Evolutionary conservation across 2,888 invertebrate genomes (phyloP).

Genomic region (Ormyrus pomaceus): DNA sequence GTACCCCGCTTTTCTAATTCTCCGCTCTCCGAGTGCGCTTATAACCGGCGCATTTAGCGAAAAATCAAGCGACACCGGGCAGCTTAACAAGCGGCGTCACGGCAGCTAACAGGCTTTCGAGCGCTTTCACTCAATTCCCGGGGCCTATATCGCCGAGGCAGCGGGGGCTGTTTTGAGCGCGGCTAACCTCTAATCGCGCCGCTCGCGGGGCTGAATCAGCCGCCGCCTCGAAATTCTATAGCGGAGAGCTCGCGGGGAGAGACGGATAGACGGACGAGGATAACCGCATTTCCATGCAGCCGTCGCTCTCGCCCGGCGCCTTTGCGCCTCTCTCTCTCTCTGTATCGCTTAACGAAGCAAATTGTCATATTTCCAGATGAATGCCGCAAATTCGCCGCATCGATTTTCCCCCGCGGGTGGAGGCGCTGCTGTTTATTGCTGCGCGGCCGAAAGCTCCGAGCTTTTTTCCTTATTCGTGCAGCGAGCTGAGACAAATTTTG

Average conservation of each 20-base stretch:
- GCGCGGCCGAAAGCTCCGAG: too few species aligned
- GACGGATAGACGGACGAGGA: neutral
- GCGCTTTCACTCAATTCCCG: neutral
- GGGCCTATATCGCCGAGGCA: neutral
- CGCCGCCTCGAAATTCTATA: slow-evolving; percentile 27
- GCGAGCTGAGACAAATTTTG: too few species aligned
- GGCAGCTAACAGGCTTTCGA: neutral
- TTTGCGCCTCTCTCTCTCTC: neutral
- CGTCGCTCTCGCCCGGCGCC: neutral
- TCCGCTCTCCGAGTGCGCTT: too few species aligned
- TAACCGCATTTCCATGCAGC: slow-evolving; percentile 41
- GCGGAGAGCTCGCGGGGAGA: neutral
- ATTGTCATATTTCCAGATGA: slow-evolving; percentile 43
- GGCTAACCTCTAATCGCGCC: slow-evolving; percentile 1
- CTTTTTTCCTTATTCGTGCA: too few species aligned
- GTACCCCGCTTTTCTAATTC: too few species aligned
- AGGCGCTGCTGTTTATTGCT: too few species aligned
- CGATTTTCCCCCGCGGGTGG: neutral
- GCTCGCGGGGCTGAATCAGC: slow-evolving; percentile 17
- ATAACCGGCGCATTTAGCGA: too few species aligned
- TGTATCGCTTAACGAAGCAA: slow-evolving; percentile 42
- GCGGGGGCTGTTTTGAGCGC: neutral
- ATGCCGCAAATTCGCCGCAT: slow-evolving; percentile 23
- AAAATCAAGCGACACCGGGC: neutral
- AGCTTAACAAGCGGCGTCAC: neutral